Conservation (phyloP, 2,888 invertebrate genomes). For the Pelosia muscerda region DNA sequence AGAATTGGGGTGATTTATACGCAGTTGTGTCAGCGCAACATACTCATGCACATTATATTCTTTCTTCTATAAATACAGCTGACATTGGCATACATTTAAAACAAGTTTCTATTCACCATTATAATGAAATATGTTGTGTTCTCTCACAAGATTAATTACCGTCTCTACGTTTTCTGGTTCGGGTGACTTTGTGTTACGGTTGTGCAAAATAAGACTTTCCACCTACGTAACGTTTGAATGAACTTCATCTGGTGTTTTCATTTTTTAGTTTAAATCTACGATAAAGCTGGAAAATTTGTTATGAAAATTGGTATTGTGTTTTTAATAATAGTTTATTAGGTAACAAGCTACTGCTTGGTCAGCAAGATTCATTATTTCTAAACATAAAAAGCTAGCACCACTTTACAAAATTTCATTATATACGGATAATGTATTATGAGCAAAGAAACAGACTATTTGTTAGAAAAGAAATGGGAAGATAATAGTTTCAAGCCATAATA, state of each 20-base stretch:
- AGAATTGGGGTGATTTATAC: slow-evolving; percentile 20
- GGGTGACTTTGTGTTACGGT: slow-evolving; percentile 46
- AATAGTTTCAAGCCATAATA: too few species aligned
- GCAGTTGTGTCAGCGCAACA: slow-evolving; percentile 16
- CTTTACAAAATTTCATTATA: too few species aligned
- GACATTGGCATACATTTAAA: slow-evolving; percentile 70
- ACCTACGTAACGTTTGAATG: slow-evolving; percentile 49
- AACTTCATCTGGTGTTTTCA: slow-evolving; percentile 34
- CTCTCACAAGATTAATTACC: slow-evolving; percentile 63
- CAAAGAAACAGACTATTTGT: background rate
- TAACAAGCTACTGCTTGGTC: background rate
- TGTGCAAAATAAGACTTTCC: slow-evolving; percentile 53
- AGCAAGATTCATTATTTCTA: too few species aligned
- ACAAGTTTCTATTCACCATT: slow-evolving; percentile 58
- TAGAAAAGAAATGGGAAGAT: too few species aligned
- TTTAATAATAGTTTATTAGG: slow-evolving; percentile 12
- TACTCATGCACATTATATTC: slow-evolving; percentile 46
- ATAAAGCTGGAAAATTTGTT: slow-evolving; percentile 17
- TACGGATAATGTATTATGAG: background rate
- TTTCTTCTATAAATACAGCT: slow-evolving; percentile 55
- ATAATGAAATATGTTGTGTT: slow-evolving; percentile 63
- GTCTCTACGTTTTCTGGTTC: slow-evolving; percentile 48
- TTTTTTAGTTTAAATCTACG: slow-evolving; percentile 23
- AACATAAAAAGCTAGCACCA: too few species aligned
- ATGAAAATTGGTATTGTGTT: slow-evolving; percentile 4